A percentile compares a stretch with the other conserved stretches of the same genome.
Conservation (phyloP, 2,113 vertebrate species). For the Bufo gargarizans region DNA sequence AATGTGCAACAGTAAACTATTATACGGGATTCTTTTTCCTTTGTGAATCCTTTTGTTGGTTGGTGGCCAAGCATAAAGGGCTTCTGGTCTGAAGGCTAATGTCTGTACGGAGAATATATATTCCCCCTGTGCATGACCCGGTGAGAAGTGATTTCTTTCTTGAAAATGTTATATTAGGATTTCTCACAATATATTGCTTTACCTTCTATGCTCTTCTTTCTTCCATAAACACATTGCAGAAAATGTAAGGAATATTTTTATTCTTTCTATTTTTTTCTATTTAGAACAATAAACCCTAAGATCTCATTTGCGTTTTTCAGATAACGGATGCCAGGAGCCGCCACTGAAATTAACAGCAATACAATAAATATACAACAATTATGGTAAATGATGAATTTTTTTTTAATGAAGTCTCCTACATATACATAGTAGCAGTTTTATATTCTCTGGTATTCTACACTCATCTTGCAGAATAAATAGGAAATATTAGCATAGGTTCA, state of each 20-base stretch:
- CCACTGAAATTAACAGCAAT: neutral
- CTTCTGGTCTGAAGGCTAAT: constrained; percentile 48
- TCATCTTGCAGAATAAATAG: too few species aligned
- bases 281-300: neutral
- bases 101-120: constrained; percentile 44
- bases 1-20: constrained; percentile 6
- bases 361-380: neutral
- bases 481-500: too few species aligned
- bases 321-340: neutral
- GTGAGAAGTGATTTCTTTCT: constrained; percentile 27
- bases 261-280: neutral
- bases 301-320: neutral
- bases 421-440: neutral
- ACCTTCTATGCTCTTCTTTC: neutral
- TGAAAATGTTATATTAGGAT: constrained; percentile 45
- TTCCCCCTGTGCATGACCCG: constrained; percentile 37
- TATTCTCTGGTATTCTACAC: neutral
- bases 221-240: constrained; percentile 2
- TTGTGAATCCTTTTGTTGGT: constrained; percentile 24
- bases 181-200: constrained; percentile 14
- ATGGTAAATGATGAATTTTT: neutral
- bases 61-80: constrained; percentile 23
- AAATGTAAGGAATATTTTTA: neutral
- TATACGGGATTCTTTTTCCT: constrained; percentile 19
- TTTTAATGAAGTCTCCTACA: neutral